Percentiles rank a stretch among this genome's conserved stretches.
phyloP scores from a whole-genome alignment of 2,888 invertebrate genomes.

The Eustalomyia histrio region DNA sequence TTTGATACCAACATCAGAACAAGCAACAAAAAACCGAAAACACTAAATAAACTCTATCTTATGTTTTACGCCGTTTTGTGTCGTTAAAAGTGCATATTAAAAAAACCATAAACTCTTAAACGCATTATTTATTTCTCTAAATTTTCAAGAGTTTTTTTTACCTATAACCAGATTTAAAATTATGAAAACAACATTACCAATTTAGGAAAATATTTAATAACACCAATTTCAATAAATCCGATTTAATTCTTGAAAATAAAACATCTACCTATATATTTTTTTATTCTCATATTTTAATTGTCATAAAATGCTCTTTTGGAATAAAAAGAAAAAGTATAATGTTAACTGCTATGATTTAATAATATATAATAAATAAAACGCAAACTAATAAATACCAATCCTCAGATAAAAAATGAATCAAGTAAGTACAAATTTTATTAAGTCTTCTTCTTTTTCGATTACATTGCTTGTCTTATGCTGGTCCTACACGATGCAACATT shows the following conservation, averaged over 20 bases:
- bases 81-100: conserved; percentile 45
- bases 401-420: background rate
- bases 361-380: conserved; percentile 4
- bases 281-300: conserved; percentile 8
- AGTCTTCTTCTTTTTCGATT: too few relatives aligned
- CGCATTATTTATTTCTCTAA: conserved; percentile 54
- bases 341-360: conserved; percentile 46
- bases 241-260: conserved; percentile 35
- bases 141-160: conserved; percentile 38
- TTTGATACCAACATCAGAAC: conserved; percentile 67
- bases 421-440: too few relatives aligned
- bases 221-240: conserved; percentile 45
- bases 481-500: too few relatives aligned
- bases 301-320: conserved; percentile 27
- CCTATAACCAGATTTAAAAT: conserved; percentile 35
- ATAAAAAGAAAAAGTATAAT: conserved; percentile 23
- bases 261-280: conserved; percentile 11
- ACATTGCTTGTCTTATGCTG: too few relatives aligned
- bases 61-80: conserved; percentile 22
- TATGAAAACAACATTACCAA: conserved; percentile 44
- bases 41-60: conserved; percentile 27
- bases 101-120: conserved; percentile 30
- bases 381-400: background rate
- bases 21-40: conserved; percentile 2
- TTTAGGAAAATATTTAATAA: conserved; percentile 52